phyloP scores from a whole-genome alignment of 2,113 vertebrate species.

The Otis tarda region DNA sequence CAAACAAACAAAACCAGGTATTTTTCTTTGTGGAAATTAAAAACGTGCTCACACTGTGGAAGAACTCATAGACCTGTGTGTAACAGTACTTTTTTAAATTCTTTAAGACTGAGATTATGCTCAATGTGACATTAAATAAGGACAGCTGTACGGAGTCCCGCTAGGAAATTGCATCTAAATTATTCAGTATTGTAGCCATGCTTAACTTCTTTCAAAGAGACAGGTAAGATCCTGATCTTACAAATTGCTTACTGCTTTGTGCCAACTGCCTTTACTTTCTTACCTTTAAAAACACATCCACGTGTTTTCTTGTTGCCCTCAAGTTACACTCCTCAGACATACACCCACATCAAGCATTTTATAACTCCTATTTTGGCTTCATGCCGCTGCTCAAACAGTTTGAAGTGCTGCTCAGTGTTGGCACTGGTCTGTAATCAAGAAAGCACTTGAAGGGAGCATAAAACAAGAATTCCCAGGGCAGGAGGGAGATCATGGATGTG shows the following conservation, averaged over 20 bases:
- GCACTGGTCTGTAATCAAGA: background rate
- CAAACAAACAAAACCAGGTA: background rate
- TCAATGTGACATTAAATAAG: background rate
- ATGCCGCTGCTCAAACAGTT: background rate
- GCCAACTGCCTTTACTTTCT: background rate
- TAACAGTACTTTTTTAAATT: background rate
- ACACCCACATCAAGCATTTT: background rate
- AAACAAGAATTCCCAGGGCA: background rate
- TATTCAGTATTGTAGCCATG: background rate
- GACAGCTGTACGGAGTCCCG: background rate
- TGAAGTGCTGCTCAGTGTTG: background rate
- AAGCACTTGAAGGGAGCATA: background rate
- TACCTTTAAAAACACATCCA: background rate
- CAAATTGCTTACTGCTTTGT: background rate
- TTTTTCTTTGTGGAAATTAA: background rate
- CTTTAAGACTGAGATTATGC: background rate
- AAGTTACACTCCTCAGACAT: background rate
- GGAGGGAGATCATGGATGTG: background rate
- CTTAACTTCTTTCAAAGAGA: background rate
- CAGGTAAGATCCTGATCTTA: background rate
- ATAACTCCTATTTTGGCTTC: background rate
- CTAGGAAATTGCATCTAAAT: constrained; percentile 46
- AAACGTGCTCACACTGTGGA: background rate
- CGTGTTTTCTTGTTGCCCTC: background rate
- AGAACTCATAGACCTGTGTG: background rate